Base-by-base conservation (phyloP, 1,140 invertebrate species). In the Pteromalus puparum region DNA sequence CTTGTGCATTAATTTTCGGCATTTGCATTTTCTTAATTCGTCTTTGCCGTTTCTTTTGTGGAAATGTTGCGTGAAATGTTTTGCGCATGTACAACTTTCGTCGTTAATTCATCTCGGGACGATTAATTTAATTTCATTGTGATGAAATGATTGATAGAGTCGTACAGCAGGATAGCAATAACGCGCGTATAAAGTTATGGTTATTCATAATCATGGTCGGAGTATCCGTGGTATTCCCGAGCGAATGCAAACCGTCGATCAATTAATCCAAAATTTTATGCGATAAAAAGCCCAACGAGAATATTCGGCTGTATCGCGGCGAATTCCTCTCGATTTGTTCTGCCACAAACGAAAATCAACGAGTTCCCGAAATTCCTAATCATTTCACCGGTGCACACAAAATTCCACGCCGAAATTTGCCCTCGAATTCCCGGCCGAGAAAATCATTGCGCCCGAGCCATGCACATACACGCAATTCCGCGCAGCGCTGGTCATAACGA, bases 1-100 rank as follows among this genome's bases (percentile, higher is more conserved):
- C 67, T 80, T 21, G 21, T 1, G 53, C 79, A 65, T 73, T 48
- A 81, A 81, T 34, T 81, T 72, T 30, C 24, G 13, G 2, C 1
- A 81, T 81, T 81, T 81, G 79, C 79, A 81, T 81, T 81, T 81
- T 81, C 67, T 81, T 81, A 81, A 73, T 72, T 73, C 7, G 4
- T 7, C 30, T 42, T n/a, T 26, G 26, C 26, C 67, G 10, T 70
- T 70, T 70, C 24, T 70, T 70, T 70, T 13, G 10, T 30, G 18
- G 6, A 61, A 61, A 61, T 61, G 67, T 70, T 28, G 67, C 67
- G 67, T 70, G 24, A 70, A 28, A 28, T 18, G 28, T 13, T 70
- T 70, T 26, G n/a, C 65, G 65, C 65, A 10, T n/a, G 67, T 2
- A 4, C 13, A 30, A 70, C 15, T 26, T 26, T 30, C 10, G n/a